Evolutionary conservation across 2,113 vertebrate genomes (phyloP).

Genomic region (Lepus timidus): DNA sequence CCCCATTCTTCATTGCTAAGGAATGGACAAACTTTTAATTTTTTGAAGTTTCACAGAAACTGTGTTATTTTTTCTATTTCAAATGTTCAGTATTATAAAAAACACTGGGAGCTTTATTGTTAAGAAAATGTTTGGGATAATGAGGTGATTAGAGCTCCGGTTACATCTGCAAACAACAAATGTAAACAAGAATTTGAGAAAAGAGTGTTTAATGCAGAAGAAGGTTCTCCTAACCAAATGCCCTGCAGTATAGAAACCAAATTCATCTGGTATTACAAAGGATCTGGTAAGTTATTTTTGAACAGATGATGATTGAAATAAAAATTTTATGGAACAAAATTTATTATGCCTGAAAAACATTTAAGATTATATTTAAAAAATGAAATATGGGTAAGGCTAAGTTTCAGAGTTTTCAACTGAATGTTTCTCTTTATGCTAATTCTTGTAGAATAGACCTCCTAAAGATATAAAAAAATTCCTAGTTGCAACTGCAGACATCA

Average conservation of each 20-base stretch:
- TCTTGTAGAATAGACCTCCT: not conserved
- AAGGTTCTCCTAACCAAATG: not conserved
- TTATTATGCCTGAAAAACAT: not conserved
- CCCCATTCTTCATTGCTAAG: not conserved
- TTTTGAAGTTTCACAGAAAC: conserved; percentile 7
- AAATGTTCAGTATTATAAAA: conserved; percentile 33
- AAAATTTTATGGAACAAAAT: conserved; percentile 58
- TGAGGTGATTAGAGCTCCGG: conserved; percentile 1
- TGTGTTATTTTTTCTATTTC: conserved; percentile 15
- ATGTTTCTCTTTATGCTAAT: not conserved
- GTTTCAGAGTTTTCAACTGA: conserved; percentile 36
- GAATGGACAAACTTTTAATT: not conserved
- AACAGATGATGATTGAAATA: not conserved
- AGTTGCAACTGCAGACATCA: not conserved
- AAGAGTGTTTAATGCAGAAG: not conserved
- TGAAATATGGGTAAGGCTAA: not conserved
- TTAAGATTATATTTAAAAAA: not conserved
- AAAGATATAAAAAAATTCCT: not conserved
- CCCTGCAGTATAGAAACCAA: not conserved
- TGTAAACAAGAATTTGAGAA: conserved; percentile 45
- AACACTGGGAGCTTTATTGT: not conserved
- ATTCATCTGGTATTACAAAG: not conserved
- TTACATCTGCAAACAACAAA: conserved; percentile 49
- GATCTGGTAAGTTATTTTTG: not conserved
- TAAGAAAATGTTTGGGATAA: conserved; percentile 30